Base-by-base conservation (phyloP, 2,888 invertebrate genomes). In the Oscheius sp. region DNA sequence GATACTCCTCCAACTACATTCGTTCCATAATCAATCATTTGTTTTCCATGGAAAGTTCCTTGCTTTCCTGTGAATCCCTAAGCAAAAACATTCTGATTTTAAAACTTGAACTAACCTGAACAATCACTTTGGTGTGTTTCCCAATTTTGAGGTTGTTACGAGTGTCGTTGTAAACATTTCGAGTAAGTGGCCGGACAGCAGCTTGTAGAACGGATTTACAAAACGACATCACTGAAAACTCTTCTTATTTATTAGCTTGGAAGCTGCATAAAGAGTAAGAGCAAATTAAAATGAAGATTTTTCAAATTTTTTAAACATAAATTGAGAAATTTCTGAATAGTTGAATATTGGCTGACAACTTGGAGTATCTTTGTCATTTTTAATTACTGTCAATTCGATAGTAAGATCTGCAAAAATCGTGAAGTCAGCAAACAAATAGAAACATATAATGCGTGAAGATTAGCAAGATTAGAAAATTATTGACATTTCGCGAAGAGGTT, bases 11-110 rank as follows among this genome's bases (percentile, higher is more conserved):
- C 96, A 76, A 96, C 95, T 87, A 96, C 89, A 86, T 93, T 93
- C 8, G 97, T 96, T 77, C 96, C 96, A 92, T 99, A 99, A 84
- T 97, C 96, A 72, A 99, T 90, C n/a, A 97, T 96, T 89, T 98
- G 97, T 87, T 95, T 93, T 87, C 93, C 93, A 82, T 90, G 90
- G 84, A 90, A 89, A 1, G 89, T 89, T 37, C 89, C 90, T 69
- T 85, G 78, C 50, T 76, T 76, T 37, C 80, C 80, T 23, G 80
- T 80, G 71, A 80, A 79, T 4, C 80, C 80, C 75, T 78, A 52
- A 8, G 70, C 64, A 57, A 39, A 46, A 33, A 15, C 8, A 50
- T 39, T 20, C 3, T 0, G 34, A 34, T 42, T 57, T 17, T 48
- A 4, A 52, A n/a, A 48, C n/a, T 50, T 45, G 34, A 46, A 55